phyloP scores from a whole-genome alignment of 2,888 invertebrate genomes.

The Ceratothoa steindachneri region DNA sequence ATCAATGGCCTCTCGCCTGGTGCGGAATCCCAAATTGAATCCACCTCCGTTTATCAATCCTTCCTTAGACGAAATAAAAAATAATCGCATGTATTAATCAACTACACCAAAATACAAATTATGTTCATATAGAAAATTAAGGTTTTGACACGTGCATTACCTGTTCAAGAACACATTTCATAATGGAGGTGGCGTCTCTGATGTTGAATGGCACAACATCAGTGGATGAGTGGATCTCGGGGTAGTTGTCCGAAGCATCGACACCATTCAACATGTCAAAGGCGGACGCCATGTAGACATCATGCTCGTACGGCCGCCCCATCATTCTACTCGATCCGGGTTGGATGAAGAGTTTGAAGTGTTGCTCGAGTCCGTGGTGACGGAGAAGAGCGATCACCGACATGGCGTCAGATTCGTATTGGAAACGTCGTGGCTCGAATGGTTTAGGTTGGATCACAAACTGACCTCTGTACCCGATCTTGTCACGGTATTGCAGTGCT shows the following conservation, averaged over 20 bases:
- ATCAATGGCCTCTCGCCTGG: slow-evolving; percentile 36
- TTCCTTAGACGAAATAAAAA: slow-evolving; percentile 14
- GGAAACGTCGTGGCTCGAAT: slow-evolving; percentile 33
- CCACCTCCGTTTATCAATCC: slow-evolving; percentile 35
- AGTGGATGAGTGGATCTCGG: slow-evolving; percentile 20
- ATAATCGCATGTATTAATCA: background rate
- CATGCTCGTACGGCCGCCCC: slow-evolving; percentile 39
- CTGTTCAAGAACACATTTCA: slow-evolving; percentile 46
- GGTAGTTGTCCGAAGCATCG: slow-evolving; percentile 39
- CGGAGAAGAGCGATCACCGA: slow-evolving; percentile 34
- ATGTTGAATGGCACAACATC: slow-evolving; percentile 30
- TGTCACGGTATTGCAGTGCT: slow-evolving; percentile 40
- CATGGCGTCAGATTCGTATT: slow-evolving; percentile 41
- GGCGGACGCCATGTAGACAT: slow-evolving; percentile 37
- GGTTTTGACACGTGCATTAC: slow-evolving; percentile 2
- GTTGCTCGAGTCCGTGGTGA: slow-evolving; percentile 40
- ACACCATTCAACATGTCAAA: slow-evolving; percentile 36
- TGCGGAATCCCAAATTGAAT: slow-evolving; percentile 31
- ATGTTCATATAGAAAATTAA: background rate
- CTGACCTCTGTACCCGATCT: slow-evolving; percentile 43
- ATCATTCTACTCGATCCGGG: slow-evolving; percentile 32
- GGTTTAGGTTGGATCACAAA: slow-evolving; percentile 44
- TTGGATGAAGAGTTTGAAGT: slow-evolving; percentile 40
- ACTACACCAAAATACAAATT: background rate
- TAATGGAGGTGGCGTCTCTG: slow-evolving; percentile 38